A percentile compares a stretch with the other conserved stretches of the same genome.
Evolutionary conservation across 1,140 invertebrate species (phyloP).

Genomic region (Cyclargus thomasi): DNA sequence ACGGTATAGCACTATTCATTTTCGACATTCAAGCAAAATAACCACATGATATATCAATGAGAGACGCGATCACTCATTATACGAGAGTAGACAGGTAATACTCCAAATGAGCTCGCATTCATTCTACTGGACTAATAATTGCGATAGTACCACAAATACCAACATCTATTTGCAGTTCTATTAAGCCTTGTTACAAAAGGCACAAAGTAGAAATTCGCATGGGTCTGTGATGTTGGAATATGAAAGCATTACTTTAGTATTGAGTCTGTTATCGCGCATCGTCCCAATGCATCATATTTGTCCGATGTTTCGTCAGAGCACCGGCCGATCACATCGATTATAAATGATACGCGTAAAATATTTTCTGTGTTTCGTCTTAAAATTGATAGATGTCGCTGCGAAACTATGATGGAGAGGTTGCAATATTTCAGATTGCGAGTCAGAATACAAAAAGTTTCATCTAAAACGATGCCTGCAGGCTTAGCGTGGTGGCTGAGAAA

Average conservation of each 20-base stretch:
- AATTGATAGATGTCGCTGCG: slow-evolving; percentile 5
- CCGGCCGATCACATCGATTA: slow-evolving; percentile 53
- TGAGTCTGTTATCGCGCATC: slow-evolving; percentile 50
- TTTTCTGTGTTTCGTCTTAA: slow-evolving; percentile 29
- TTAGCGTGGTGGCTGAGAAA: no score
- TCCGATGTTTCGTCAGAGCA: slow-evolving; percentile 58
- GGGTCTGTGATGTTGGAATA: slow-evolving; percentile 13
- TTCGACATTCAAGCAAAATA: slow-evolving; percentile 38
- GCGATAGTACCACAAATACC: slow-evolving; percentile 41
- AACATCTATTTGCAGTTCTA: slow-evolving; percentile 22
- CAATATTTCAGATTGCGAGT: background rate
- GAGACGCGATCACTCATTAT: slow-evolving; percentile 55
- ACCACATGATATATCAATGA: slow-evolving; percentile 43
- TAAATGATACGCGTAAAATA: slow-evolving; percentile 47
- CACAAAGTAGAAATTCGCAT: slow-evolving; percentile 30
- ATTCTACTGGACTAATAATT: slow-evolving; percentile 67
- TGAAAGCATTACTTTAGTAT: slow-evolving; percentile 37
- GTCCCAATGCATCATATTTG: slow-evolving; percentile 71
- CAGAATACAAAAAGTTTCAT: no score
- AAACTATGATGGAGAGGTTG: background rate
- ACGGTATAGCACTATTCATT: slow-evolving; percentile 25
- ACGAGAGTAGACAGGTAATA: slow-evolving; percentile 53
- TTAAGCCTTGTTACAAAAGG: background rate
- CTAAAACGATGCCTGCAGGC: no score
- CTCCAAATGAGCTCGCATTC: slow-evolving; percentile 66